These are phyloP conservation scores for Hirundo rustica DNA, from an alignment of 2,797 vertebrate genomes.

Conservation along the genomic window DNA sequence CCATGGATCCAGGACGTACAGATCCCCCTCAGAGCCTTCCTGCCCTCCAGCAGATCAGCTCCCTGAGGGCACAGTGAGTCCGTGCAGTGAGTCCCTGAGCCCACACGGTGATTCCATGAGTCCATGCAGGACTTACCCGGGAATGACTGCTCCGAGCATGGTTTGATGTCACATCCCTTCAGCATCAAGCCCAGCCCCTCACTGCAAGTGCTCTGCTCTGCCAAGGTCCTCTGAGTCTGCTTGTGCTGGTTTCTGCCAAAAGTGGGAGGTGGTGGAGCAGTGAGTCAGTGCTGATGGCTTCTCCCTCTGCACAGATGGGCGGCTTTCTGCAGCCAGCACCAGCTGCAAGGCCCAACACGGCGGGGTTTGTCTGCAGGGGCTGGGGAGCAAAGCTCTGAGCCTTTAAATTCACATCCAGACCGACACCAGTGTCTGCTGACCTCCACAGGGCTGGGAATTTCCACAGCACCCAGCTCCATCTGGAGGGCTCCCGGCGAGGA, in stretches of 20 bases:
- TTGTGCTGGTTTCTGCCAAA: neutral
- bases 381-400: neutral
- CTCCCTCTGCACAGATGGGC: conserved; percentile 24
- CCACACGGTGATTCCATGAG: neutral
- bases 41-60: neutral
- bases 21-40: neutral
- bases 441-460: neutral
- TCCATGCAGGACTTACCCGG: neutral
- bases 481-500: neutral
- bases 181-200: neutral
- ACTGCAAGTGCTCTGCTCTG: neutral
- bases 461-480: neutral
- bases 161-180: neutral
- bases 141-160: neutral
- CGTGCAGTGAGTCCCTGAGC: neutral
- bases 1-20: neutral
- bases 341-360: conserved; percentile 40
- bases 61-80: neutral
- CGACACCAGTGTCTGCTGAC: neutral
- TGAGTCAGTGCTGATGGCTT: conserved; percentile 37
- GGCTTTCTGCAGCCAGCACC: conserved; percentile 19
- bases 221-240: conserved; percentile 1
- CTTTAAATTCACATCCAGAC: conserved; percentile 32
- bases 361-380: neutral
- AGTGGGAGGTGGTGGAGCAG: neutral